Base-by-base conservation (phyloP, 1,140 invertebrate genomes). In the Chlorops oryzae region DNA sequence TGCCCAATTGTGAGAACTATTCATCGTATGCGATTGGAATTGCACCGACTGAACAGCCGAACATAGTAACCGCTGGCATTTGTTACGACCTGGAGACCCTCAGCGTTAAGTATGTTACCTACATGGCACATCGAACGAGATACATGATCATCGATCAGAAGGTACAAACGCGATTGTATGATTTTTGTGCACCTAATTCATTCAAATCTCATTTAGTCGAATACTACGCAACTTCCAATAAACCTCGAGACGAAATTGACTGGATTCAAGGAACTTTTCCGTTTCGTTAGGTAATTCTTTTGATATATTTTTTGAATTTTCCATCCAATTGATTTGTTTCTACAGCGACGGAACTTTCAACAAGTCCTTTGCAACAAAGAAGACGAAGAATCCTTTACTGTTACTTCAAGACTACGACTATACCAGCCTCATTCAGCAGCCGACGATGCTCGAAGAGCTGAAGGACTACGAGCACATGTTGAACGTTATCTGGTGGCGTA, bases 401-500 rank as follows among this genome's bases (percentile, higher is more conserved):
- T 23, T 27, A 21, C 25, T 17, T 2, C 32, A 43, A 9, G 24
- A 43, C 10, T 43, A 18, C 24, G 41, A 43, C 18, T 43, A 43
- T 27, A 27, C 32, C 5, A 43, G 41, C 41, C 15, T 43, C 7
- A 20, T 43, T 23, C 41, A 43, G 41, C 23, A 27, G 12, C 6
- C 6, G 5, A 23, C 41, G n/a, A n/a, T n/a, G n/a, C 41, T 43
- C 18, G 23, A 43, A 18, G 34, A 47, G 15, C 21, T 47, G 9
- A 27, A 27, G 27, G 44, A 47, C 32, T 35, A 34, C 32, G 7
- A 27, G 9, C 44, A 38, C 22, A 48, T 48, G 12, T 48, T 48
- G 17, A 38, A 40, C 21, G 39, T 34, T 22, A 39, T 48, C 17
- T 48, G 46, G 46, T 48, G 46, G 46, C 32, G 35, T 18, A 48